Base-by-base conservation (phyloP, 2,888 invertebrate species). In the Antheraea assamensis region DNA sequence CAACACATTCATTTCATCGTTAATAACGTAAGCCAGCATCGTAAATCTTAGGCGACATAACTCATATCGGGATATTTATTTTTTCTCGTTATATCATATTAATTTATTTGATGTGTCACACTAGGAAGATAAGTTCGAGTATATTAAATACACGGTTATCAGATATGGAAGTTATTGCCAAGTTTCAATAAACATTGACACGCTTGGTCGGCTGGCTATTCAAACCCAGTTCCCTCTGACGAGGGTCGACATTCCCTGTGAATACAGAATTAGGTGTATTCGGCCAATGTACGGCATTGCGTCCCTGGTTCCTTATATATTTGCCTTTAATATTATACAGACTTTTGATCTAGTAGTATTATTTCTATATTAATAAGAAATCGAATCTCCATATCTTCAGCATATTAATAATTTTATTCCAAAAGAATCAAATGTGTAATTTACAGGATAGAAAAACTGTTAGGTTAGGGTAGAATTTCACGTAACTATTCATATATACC, bases 171-270 rank as follows among this genome's bases (percentile, higher is more conserved):
- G 31, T 24, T 35, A 15, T 52, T 58, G 52, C 72, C 55, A 19
- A 35, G 68, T 55, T 73, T 73, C 70, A 73, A 73, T 73, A 70
- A 70, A 73, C 73, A 70, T 70, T 52, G 73, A 55, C 31, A 70
- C 70, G n/a, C 10, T 15, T n/a, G 35, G 35, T 68, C 21, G 68
- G 35, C 35, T 19, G 35, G 10, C 35, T n/a, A 68, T 68, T 68
- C 68, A 68, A 35, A 15, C n/a, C 35, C 21, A 72, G 66, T 75
- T 73, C 74, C n/a, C 66, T 30, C 42, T 71, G 74, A 77, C 73
- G 75, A 77, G 76, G 78, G 77, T 78, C 70, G 77, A 76, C 77
- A 71, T 75, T 73, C 74, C 71, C 73, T 74, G 74, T 74, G 75
- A 73, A 76, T 78, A 77, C 76, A 75, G 76, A 78, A 76, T 73